Evolutionary conservation across 2,888 invertebrate genomes (phyloP).

Genomic region (Odontocerum albicorne): DNA sequence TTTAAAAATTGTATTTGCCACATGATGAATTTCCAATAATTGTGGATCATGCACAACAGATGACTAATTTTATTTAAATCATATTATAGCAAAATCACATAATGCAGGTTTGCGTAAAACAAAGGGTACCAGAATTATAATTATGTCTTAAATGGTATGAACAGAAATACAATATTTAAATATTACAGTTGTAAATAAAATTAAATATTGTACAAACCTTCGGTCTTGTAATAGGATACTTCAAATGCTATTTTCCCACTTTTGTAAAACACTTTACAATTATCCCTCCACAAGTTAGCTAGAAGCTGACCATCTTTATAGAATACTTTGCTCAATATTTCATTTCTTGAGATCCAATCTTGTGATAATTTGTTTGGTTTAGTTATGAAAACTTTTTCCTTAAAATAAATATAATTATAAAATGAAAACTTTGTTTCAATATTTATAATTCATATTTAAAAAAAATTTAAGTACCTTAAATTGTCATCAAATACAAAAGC

Average conservation of each 20-base stretch:
- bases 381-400: constrained; percentile 16
- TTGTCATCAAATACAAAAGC: too few species aligned
- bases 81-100: too few species aligned
- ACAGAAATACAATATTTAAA: too few species aligned
- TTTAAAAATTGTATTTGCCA: too few species aligned
- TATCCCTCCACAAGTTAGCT: constrained; percentile 12
- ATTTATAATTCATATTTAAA: background rate
- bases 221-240: constrained; percentile 1
- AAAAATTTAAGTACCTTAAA: too few species aligned
- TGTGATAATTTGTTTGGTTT: background rate
- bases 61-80: too few species aligned
- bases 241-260: constrained; percentile 17
- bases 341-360: constrained; percentile 13
- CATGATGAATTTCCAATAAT: too few species aligned
- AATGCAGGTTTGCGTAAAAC: too few species aligned
- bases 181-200: too few species aligned
- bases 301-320: constrained; percentile 9
- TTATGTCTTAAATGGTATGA: too few species aligned
- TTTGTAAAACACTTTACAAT: constrained; percentile 13
- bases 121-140: too few species aligned
- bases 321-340: constrained; percentile 2
- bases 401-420: background rate
- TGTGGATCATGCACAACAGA: too few species aligned
- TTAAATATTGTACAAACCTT: constrained; percentile 5
- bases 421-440: background rate